A percentile compares a stretch with the other conserved stretches of the same genome.
Conservation (phyloP, 1,140 invertebrate genomes). For the Sarcophaga bullata region DNA sequence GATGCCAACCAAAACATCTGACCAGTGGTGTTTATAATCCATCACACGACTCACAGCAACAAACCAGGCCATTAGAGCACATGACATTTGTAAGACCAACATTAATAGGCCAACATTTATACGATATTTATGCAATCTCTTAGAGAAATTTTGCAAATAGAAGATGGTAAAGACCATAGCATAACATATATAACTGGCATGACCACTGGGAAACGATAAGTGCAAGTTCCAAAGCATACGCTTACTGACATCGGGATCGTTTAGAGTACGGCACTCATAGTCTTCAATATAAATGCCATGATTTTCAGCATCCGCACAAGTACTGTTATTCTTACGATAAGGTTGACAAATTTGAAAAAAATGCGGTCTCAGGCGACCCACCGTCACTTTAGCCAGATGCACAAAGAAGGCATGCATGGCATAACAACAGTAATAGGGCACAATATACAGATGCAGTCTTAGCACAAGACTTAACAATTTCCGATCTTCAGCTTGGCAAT, state of each 20-base stretch:
- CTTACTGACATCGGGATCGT: constrained; percentile 68
- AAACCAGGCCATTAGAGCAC: constrained; percentile 71
- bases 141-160: constrained; percentile 74
- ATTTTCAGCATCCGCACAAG: constrained; percentile 45
- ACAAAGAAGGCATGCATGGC: constrained; percentile 81
- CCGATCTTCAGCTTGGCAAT: neutral
- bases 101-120: constrained; percentile 67
- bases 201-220: constrained; percentile 84
- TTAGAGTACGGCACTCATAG: constrained; percentile 69
- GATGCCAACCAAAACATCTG: constrained; percentile 72
- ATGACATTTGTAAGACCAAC: constrained; percentile 62
- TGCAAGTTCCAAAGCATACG: constrained; percentile 70
- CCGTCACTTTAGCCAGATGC: constrained; percentile 88
- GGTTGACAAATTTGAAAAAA: constrained; percentile 82
- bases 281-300: constrained; percentile 70
- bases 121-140: constrained; percentile 62
- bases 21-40: constrained; percentile 97
- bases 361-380: constrained; percentile 90
- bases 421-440: constrained; percentile 84
- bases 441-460: constrained; percentile 74
- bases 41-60: constrained; percentile 87
- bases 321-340: constrained; percentile 66
- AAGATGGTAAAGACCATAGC: constrained; percentile 82
- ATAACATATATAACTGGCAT: constrained; percentile 83
- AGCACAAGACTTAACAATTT: constrained; percentile 61